Base-by-base conservation (phyloP, 2,888 invertebrate species). In the Thereva unica region DNA sequence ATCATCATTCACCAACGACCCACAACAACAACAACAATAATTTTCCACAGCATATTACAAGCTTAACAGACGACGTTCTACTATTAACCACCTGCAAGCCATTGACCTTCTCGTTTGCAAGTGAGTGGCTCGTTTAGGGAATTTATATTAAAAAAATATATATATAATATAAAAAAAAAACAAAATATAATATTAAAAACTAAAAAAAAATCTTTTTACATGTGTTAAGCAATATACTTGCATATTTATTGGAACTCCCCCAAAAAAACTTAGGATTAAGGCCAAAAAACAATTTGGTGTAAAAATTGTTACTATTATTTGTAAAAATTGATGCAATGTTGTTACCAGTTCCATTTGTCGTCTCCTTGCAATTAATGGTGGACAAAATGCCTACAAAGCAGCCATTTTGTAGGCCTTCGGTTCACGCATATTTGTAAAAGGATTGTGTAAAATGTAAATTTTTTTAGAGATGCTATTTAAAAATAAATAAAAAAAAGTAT, bases 51-150 rank as follows among this genome's bases (percentile, higher is more conserved):
- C 49, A 49, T 37, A 41, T 47, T 35, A 64, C 40, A 50, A 57
- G 45, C 42, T 61, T 59, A 44, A 38, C 53, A 64, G 53, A 78
- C 76, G 79, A 78, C 72, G 76, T 76, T 73, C 73, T 74, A 71
- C 75, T 77, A 75, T 76, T 81, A 75, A 77, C 75, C 75, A 77
- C 77, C 75, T 78, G 76, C 73, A 78, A 78, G 71, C 78, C 79
- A 72, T 77, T 81, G 68, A 76, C 77, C 67, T 78, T 78, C 69
- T 77, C 79, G 42, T 76, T 80, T 73, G 77, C 80, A 68, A 80
- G 79, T 71, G 81, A 81, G 72, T 80, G 80, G 80, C 76, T 81
- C 68, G 80, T 80, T 71, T 80, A 75, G 53, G 53, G 53, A 64
- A 64, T 64, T 53, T 42, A 52, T 23, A 23, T 23, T 23, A 23